A percentile compares a stretch with the other conserved stretches of the same genome.
Evolutionary conservation across 2,888 invertebrate genomes (phyloP).

Genomic region (Eupithecia subumbrata): DNA sequence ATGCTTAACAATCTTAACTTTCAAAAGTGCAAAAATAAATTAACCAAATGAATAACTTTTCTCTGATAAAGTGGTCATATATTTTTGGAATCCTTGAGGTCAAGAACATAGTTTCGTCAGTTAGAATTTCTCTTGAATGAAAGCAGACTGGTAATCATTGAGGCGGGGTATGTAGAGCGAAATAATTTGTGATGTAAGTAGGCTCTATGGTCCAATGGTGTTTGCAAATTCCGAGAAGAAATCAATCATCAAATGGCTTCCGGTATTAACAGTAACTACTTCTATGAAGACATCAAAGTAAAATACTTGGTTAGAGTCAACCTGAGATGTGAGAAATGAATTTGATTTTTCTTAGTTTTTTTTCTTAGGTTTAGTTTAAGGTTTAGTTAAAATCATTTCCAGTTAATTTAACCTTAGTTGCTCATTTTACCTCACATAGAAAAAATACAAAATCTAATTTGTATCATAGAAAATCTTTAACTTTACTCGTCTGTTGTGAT

Average conservation of each 20-base stretch:
- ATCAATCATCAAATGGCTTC: slow-evolving; percentile 38
- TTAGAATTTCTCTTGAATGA: slow-evolving; percentile 38
- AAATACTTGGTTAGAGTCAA: neutral
- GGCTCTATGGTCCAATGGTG: slow-evolving; percentile 53
- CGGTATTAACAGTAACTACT: slow-evolving; percentile 14
- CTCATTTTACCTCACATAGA: neutral
- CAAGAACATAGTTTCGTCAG: slow-evolving; percentile 62
- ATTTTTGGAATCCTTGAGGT: slow-evolving; percentile 61
- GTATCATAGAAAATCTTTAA: neutral
- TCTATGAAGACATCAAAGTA: neutral
- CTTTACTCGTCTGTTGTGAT: neutral
- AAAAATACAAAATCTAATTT: neutral
- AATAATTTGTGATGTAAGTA: slow-evolving; percentile 53
- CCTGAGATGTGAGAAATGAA: too few relatives aligned
- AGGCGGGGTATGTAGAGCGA: slow-evolving; percentile 47
- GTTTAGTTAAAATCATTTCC: too few relatives aligned
- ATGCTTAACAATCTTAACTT: neutral
- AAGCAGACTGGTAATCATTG: slow-evolving; percentile 38
- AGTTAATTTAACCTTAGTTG: too few relatives aligned
- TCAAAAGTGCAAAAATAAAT: neutral
- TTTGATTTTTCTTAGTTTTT: too few relatives aligned
- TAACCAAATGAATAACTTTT: neutral
- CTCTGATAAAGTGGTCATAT: slow-evolving; percentile 13
- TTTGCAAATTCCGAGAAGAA: slow-evolving; percentile 44
- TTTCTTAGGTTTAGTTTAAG: too few relatives aligned